These are phyloP conservation scores for Athalia cordata DNA, from an alignment of 2,888 invertebrate species.

Conservation along the genomic window DNA sequence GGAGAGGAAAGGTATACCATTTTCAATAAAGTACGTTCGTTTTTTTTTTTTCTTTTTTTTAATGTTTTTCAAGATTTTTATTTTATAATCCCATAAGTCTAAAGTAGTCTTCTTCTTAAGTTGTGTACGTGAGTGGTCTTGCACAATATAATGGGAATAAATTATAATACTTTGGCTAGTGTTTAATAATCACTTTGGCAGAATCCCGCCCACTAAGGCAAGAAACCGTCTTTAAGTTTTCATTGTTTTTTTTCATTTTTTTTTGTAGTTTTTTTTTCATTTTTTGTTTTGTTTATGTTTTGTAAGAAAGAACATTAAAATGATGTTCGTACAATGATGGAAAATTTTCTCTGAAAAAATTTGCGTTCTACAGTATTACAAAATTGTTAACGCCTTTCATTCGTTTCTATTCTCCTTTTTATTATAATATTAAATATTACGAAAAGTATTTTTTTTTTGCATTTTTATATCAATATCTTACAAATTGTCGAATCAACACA, in stretches of 20 bases:
- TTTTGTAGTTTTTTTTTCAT: constrained; percentile 44
- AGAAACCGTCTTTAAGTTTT: constrained; percentile 60
- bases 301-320: constrained; percentile 45
- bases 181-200: constrained; percentile 63
- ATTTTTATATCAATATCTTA: constrained; percentile 47
- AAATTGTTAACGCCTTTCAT: constrained; percentile 46
- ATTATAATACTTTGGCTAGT: constrained; percentile 74
- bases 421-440: constrained; percentile 45
- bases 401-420: constrained; percentile 39
- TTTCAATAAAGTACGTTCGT: constrained; percentile 32
- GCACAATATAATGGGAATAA: constrained; percentile 73
- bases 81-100: constrained; percentile 73
- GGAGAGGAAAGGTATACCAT: constrained; percentile 12
- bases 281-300: constrained; percentile 47
- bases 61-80: constrained; percentile 62
- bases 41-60: constrained; percentile 28
- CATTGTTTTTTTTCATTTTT: constrained; percentile 42
- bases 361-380: constrained; percentile 41
- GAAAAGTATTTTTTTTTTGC: constrained; percentile 48
- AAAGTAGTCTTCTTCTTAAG: constrained; percentile 71
- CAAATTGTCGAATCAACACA: constrained; percentile 46
- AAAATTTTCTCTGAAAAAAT: constrained; percentile 41
- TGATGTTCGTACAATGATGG: constrained; percentile 43
- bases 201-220: constrained; percentile 56
- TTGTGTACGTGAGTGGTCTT: constrained; percentile 70